A percentile compares a stretch with the other conserved stretches of the same genome.
These are phyloP conservation scores for Mus spretus DNA, from an alignment of 2,797 vertebrate genomes.

Conservation along the genomic window DNA sequence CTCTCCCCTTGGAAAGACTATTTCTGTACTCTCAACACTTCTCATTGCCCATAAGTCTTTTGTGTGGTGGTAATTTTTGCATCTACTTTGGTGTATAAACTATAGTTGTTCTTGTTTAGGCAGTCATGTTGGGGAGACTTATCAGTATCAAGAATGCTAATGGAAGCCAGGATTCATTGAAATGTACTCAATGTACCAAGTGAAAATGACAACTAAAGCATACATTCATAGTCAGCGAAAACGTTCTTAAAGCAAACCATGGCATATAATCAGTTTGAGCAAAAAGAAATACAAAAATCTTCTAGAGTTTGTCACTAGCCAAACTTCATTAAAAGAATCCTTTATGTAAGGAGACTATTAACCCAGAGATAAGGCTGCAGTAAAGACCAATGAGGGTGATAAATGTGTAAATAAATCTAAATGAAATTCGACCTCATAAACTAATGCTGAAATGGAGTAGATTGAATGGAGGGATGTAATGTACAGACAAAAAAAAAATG, in stretches of 20 bases:
- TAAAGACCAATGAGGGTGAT: conserved; percentile 15
- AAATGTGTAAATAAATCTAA: conserved; percentile 51
- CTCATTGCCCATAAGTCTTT: background rate
- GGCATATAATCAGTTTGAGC: background rate
- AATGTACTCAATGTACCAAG: background rate
- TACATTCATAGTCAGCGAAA: background rate
- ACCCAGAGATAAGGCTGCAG: background rate
- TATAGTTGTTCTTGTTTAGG: background rate
- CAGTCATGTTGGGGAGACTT: background rate
- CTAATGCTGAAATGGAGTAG: conserved; percentile 66
- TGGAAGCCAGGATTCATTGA: background rate
- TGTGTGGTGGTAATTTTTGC: no score
- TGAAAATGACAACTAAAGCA: background rate
- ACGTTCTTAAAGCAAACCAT: conserved; percentile 26
- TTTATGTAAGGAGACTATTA: conserved; percentile 41
- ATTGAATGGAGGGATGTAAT: conserved; percentile 58
- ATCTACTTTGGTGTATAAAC: background rate
- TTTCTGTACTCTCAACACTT: background rate
- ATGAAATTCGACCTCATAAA: conserved; percentile 60
- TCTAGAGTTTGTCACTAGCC: background rate
- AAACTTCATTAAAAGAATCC: conserved; percentile 6
- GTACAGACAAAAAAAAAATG: conserved; percentile 46
- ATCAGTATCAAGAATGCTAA: background rate
- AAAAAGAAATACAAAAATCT: conserved; percentile 40
- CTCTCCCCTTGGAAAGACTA: no score